phyloP scores from a whole-genome alignment of 2,888 invertebrate genomes.

The Syritta pipiens region DNA sequence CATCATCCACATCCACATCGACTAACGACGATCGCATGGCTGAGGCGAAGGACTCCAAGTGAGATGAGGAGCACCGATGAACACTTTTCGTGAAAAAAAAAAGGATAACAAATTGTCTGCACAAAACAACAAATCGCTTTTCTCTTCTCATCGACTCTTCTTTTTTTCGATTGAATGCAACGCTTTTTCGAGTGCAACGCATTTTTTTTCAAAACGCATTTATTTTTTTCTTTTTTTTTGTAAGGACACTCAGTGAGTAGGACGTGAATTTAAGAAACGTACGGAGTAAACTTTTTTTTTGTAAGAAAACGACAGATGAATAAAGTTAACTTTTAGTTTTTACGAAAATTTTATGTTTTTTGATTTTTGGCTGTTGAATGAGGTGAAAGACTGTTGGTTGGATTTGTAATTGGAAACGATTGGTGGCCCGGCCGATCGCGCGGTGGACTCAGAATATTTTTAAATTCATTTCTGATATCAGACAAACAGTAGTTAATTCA shows the following conservation, averaged over 20 bases:
- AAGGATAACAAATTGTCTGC: background rate
- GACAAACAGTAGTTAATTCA: no score
- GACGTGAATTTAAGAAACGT: constrained; percentile 47
- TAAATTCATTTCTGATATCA: no score
- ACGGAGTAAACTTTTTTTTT: background rate
- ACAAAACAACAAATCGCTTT: constrained; percentile 4
- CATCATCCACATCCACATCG: constrained; percentile 48
- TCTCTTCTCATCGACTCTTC: constrained; percentile 9
- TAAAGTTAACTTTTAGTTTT: constrained; percentile 31
- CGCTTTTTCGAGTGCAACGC: constrained; percentile 8
- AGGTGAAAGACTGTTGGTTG: no score
- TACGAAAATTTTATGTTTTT: no score
- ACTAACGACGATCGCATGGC: constrained; percentile 42
- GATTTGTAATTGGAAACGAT: no score
- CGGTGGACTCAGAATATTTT: no score
- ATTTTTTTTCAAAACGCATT: constrained; percentile 15
- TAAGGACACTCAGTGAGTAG: constrained; percentile 28
- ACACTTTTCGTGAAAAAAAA: background rate
- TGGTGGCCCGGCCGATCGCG: no score
- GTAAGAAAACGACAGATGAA: constrained; percentile 5
- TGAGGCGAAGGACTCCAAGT: constrained; percentile 57
- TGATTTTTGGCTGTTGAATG: no score
- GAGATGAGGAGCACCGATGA: background rate
- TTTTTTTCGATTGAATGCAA: background rate
- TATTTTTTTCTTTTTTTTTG: constrained; percentile 4